A percentile compares a stretch with the other conserved stretches of the same genome.
phyloP scores from a whole-genome alignment of 2,888 invertebrate genomes.

The Pseudoips prasinana region DNA sequence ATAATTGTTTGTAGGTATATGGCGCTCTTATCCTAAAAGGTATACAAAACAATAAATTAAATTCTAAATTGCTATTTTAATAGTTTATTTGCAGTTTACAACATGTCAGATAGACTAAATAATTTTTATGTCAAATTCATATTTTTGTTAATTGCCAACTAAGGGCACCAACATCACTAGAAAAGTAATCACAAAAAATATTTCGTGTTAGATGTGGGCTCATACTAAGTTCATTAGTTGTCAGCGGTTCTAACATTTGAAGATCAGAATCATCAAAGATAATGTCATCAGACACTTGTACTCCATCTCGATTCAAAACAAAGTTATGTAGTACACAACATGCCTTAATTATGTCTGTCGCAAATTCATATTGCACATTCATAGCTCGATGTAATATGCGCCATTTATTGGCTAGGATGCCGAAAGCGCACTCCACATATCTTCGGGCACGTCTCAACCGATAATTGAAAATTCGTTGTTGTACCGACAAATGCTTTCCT shows the following conservation, averaged over 20 bases:
- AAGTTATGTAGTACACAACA: conserved; percentile 11
- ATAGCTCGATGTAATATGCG: conserved; percentile 8
- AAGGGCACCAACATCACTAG: conserved; percentile 16
- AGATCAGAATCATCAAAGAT: conserved; percentile 15
- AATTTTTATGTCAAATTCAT: too few species aligned
- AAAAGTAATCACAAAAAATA: conserved; percentile 17
- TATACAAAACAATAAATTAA: too few species aligned
- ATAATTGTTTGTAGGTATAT: not conserved
- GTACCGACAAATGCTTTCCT: too few species aligned
- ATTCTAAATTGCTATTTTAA: not conserved
- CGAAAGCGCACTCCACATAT: conserved; percentile 11
- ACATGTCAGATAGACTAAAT: not conserved
- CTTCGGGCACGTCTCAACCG: conserved; percentile 9
- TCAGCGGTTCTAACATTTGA: conserved; percentile 5
- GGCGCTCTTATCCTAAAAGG: not conserved
- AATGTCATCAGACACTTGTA: conserved; percentile 10
- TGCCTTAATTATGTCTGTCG: conserved; percentile 11
- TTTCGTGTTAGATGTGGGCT: conserved; percentile 13
- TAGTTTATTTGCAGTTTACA: too few species aligned
- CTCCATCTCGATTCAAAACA: conserved; percentile 12
- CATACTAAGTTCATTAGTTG: conserved; percentile 4
- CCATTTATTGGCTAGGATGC: conserved; percentile 14
- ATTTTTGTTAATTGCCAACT: conserved; percentile 11
- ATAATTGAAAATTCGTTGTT: conserved; percentile 10
- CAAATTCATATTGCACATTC: conserved; percentile 9